Conservation (phyloP, 1,140 invertebrate genomes). For the Oncopeltus fasciatus region DNA sequence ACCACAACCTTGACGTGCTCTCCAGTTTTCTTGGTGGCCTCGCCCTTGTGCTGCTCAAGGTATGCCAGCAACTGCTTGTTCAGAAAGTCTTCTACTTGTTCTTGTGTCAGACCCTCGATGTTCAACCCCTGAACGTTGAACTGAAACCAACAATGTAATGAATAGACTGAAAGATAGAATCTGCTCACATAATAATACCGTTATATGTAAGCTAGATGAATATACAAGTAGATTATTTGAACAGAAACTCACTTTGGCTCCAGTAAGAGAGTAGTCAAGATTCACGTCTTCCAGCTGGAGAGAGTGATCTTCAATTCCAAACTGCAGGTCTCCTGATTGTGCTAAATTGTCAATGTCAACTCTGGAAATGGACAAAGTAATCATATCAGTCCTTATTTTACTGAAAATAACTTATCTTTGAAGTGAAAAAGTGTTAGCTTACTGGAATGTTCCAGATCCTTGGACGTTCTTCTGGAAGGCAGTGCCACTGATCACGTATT, state of each 20-base stretch:
- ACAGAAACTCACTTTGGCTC: neutral
- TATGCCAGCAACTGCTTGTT: neutral
- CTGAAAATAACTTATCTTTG: neutral
- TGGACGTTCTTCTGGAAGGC: neutral
- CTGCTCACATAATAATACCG: too few relatives aligned
- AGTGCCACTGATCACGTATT: neutral
- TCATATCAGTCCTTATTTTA: neutral
- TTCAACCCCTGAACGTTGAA: neutral
- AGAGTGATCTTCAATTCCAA: neutral
- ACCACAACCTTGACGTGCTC: neutral
- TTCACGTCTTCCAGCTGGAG: neutral
- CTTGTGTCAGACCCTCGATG: constrained; percentile 5
- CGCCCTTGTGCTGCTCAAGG: neutral
- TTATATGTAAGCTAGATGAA: neutral
- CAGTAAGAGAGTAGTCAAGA: neutral
- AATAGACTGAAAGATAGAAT: neutral
- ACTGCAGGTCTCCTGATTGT: neutral
- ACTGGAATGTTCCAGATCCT: neutral
- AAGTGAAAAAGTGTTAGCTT: neutral
- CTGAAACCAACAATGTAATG: neutral
- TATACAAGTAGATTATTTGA: neutral
- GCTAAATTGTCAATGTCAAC: neutral
- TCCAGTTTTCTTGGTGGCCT: neutral
- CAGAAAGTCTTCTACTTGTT: constrained; percentile 7
- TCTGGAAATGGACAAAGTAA: neutral